These are phyloP conservation scores for Griposia aprilina DNA, from an alignment of 2,888 invertebrate species.

Conservation along the genomic window DNA sequence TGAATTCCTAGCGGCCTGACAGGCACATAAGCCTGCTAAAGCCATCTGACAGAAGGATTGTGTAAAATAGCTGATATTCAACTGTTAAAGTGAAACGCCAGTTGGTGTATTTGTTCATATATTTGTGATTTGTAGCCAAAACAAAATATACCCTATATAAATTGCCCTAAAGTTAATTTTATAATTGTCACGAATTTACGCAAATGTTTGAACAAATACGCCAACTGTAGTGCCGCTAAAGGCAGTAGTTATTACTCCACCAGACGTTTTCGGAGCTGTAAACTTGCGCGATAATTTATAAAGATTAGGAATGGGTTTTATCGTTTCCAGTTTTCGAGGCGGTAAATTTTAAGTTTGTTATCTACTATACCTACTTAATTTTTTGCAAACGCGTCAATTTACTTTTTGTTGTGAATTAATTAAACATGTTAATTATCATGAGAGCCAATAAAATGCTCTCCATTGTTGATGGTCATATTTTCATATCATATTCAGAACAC, in stretches of 20 bases:
- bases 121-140: background rate
- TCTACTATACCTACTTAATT: background rate
- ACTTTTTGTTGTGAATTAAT: background rate
- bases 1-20: conserved; percentile 18
- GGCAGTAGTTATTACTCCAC: conserved; percentile 9
- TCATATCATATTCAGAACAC: background rate
- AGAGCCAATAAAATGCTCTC: background rate
- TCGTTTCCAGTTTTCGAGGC: conserved; percentile 28
- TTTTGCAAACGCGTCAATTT: background rate
- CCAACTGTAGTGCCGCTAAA: background rate
- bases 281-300: conserved; percentile 33
- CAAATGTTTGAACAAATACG: conserved; percentile 12
- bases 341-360: conserved; percentile 14
- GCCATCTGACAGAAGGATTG: conserved; percentile 14
- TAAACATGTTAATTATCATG: background rate
- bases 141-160: background rate
- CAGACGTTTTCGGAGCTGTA: conserved; percentile 16
- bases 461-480: background rate
- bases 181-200: background rate
- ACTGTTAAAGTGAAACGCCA: background rate
- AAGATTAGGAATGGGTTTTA: conserved; percentile 38
- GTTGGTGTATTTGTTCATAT: background rate
- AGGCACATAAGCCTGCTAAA: conserved; percentile 1
- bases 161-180: background rate
- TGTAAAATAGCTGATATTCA: conserved; percentile 17